Conservation (phyloP, 2,888 invertebrate species). For the Meloe dianella region DNA sequence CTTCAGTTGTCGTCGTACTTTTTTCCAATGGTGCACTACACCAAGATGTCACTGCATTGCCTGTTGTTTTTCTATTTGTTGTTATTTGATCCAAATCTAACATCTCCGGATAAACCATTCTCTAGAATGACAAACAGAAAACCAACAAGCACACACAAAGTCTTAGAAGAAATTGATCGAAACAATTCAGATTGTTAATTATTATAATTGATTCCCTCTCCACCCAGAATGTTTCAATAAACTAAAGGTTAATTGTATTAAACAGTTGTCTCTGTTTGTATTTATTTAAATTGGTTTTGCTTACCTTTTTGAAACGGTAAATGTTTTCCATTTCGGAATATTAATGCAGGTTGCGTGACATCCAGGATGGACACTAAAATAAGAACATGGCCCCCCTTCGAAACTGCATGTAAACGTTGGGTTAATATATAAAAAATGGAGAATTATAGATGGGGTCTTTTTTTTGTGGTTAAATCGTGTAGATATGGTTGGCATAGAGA, state of each 20-base stretch:
- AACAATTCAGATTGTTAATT: slow-evolving; percentile 9
- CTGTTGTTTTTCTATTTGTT: slow-evolving; percentile 34
- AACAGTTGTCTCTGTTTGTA: neutral
- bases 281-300: slow-evolving; percentile 12
- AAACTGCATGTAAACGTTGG: neutral
- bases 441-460: neutral
- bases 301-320: slow-evolving; percentile 59
- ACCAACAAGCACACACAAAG: slow-evolving; percentile 10
- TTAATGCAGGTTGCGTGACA: slow-evolving; percentile 55
- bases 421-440: neutral
- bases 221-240: neutral
- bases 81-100: slow-evolving; percentile 53
- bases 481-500: neutral
- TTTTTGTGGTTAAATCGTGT: neutral
- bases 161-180: slow-evolving; percentile 22
- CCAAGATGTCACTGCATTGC: slow-evolving; percentile 51
- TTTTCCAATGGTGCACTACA: slow-evolving; percentile 52
- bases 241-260: neutral
- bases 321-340: slow-evolving; percentile 58
- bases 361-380: slow-evolving; percentile 36
- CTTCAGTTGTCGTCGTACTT: slow-evolving; percentile 17
- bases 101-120: slow-evolving; percentile 60
- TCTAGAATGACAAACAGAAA: slow-evolving; percentile 37
- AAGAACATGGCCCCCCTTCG: neutral
- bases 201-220: slow-evolving; percentile 7